phyloP scores from a whole-genome alignment of 1,140 invertebrate genomes.

The Lepidurus packardi region DNA sequence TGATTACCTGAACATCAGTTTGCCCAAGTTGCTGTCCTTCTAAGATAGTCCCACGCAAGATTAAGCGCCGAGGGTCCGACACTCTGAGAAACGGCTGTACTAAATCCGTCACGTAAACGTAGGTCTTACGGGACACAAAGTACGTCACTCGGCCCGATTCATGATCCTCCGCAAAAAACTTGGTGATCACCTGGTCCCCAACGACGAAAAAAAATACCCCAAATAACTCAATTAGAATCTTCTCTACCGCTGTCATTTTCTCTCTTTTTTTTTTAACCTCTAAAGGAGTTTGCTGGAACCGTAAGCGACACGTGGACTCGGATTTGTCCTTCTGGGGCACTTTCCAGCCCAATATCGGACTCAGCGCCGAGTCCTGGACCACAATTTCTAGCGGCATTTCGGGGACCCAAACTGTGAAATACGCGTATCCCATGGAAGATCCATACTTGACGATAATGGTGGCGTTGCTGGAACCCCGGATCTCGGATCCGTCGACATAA shows the following conservation, averaged over 20 bases:
- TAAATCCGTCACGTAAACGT: conserved; percentile 83
- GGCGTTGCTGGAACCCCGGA: conserved; percentile 87
- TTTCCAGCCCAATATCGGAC: conserved; percentile 81
- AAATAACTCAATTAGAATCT: background rate
- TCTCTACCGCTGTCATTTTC: background rate
- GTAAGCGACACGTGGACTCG: conserved; percentile 38
- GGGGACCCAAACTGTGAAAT: conserved; percentile 94
- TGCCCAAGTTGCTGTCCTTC: conserved; percentile 80
- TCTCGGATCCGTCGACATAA: conserved; percentile 93
- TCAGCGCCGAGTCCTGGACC: conserved; percentile 79
- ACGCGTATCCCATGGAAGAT: conserved; percentile 76
- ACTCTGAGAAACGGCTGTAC: conserved; percentile 73
- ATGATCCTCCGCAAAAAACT: conserved; percentile 82
- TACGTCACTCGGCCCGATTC: conserved; percentile 85
- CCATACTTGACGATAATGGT: conserved; percentile 90
- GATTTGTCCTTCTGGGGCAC: conserved; percentile 56
- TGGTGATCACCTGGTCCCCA: conserved; percentile 62
- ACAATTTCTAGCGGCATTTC: conserved; percentile 86
- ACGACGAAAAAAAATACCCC: background rate
- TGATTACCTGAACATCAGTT: conserved; percentile 79
- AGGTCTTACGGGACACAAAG: conserved; percentile 78
- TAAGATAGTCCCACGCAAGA: conserved; percentile 53
- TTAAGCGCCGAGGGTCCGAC: conserved; percentile 74
- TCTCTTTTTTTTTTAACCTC: conserved; percentile 37
- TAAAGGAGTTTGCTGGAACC: conserved; percentile 39